Conservation (phyloP, 1,140 invertebrate species). For the Danaus melanippus region DNA sequence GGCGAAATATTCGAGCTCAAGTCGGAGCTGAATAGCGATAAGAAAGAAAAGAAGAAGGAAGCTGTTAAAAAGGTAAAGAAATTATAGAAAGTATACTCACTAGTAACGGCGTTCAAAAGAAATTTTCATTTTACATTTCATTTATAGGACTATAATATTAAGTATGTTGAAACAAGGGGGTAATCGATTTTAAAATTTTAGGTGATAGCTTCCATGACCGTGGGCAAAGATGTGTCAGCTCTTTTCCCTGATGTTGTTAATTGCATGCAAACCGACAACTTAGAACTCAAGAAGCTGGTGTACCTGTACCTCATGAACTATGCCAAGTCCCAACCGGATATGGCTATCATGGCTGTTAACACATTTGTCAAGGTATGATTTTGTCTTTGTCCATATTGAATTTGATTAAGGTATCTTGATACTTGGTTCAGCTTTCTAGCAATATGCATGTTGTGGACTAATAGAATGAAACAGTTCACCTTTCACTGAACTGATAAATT, state of each 20-base stretch:
- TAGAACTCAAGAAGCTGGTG: conserved; percentile 99
- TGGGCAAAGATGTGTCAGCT: conserved; percentile 96
- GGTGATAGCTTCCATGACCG: conserved; percentile 99
- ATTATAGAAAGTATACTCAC: too few species aligned
- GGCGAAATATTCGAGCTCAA: conserved; percentile 99
- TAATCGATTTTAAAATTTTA: conserved; percentile 37
- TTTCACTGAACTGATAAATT: conserved; percentile 1
- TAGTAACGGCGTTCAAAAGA: too few species aligned
- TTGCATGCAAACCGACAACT: conserved; percentile 99
- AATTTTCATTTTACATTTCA: too few species aligned
- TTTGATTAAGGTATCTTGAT: too few species aligned
- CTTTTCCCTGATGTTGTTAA: conserved; percentile 99
- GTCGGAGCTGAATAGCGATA: conserved; percentile 99
- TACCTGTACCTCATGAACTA: conserved; percentile 99
- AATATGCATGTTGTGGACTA: conserved; percentile 24
- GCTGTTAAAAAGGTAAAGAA: conserved; percentile 95
- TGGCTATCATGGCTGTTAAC: conserved; percentile 99
- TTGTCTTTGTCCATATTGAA: neutral
- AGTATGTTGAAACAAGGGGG: too few species aligned
- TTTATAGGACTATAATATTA: too few species aligned
- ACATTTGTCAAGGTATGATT: conserved; percentile 97
- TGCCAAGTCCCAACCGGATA: conserved; percentile 99
- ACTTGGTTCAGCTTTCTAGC: conserved; percentile 29
- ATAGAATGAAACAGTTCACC: conserved; percentile 15
- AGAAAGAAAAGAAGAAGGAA: conserved; percentile 99